Base-by-base conservation (phyloP, 92 coral and sea anemone species). In the Zoanthus sansibaricus region DNA sequence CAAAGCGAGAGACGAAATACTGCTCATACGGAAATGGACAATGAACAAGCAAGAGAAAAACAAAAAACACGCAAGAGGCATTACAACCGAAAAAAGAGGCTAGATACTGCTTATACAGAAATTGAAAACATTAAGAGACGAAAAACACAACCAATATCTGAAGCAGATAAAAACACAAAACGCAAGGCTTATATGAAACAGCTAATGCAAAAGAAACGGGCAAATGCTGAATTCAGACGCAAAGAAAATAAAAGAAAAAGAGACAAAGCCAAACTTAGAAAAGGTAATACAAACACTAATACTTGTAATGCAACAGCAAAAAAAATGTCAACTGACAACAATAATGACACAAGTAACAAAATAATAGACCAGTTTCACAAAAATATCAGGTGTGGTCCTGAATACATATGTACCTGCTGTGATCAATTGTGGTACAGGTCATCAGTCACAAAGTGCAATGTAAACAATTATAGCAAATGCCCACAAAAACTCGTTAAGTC, bases 351-450 rank as follows among this genome's bases (percentile, higher is more conserved):
- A 25, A 33, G 44, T 25, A 69, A 69, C 73, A 25, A 25, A 25
- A 69, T 69, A 33, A 33, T 69, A 69, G 46, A 69, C 16, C 42
- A 25, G 73, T 69, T 69, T 69, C 73, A 69, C 73, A 70, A 48
- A 9, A 66, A 84, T 54, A 74, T 72, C 37, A 72, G 80, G 61
- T 69, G 66, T 87, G 91, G 86, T 62, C 86, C 87, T 45, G 87
- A 87, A 56, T 87, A 48, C 77, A 66, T 80, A 31, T 82, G 86
- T 71, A 80, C 91, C 17, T 80, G 75, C 52, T 88, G 86, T 80
- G 82, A 88, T 72, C 87, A 88, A 71, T 73, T 88, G 31, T 88
- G 91, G 91, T 88, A 71, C 67, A 71, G 87, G 74, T 70, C 82
- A 51, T 88, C 87, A 37, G 86, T 87, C 32, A 33, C 42, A 52